Conservation (phyloP, 2,888 invertebrate species). For the Parnassius apollo region DNA sequence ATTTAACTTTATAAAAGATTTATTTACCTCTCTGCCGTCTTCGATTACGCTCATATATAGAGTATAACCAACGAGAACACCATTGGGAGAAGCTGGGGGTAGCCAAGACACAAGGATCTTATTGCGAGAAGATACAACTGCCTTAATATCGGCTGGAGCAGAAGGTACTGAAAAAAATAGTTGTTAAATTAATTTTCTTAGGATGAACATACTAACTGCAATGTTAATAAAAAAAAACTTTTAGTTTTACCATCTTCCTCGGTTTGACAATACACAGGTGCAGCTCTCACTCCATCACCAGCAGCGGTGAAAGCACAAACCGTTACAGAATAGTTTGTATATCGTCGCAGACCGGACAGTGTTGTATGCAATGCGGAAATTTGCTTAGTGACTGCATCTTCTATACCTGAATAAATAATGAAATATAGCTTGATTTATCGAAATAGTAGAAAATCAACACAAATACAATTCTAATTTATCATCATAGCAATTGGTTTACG, state of each 20-base stretch:
- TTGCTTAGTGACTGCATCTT: conserved; percentile 89
- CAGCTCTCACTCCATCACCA: conserved; percentile 93
- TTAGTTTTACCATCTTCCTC: conserved; percentile 89
- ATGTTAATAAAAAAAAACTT: background rate
- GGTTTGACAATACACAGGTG: conserved; percentile 92
- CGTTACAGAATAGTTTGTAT: conserved; percentile 95
- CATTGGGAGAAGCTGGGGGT: conserved; percentile 91
- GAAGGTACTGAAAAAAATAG: conserved; percentile 86
- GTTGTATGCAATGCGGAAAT: conserved; percentile 85
- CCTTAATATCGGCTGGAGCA: conserved; percentile 94
- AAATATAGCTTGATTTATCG: too few relatives aligned
- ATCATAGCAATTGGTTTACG: too few relatives aligned
- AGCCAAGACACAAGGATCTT: conserved; percentile 95
- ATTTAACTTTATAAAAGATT: too few relatives aligned
- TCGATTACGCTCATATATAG: conserved; percentile 91
- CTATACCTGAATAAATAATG: conserved; percentile 79
- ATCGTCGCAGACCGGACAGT: conserved; percentile 89
- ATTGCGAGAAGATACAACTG: conserved; percentile 91
- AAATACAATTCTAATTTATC: too few relatives aligned
- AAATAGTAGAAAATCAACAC: too few relatives aligned
- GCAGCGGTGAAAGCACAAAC: conserved; percentile 93
- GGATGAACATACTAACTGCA: background rate
- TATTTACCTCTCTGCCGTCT: conserved; percentile 84
- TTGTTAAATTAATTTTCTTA: background rate
- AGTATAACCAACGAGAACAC: conserved; percentile 90